Conservation (phyloP, 1,140 invertebrate species). For the Gerris buenoi region DNA sequence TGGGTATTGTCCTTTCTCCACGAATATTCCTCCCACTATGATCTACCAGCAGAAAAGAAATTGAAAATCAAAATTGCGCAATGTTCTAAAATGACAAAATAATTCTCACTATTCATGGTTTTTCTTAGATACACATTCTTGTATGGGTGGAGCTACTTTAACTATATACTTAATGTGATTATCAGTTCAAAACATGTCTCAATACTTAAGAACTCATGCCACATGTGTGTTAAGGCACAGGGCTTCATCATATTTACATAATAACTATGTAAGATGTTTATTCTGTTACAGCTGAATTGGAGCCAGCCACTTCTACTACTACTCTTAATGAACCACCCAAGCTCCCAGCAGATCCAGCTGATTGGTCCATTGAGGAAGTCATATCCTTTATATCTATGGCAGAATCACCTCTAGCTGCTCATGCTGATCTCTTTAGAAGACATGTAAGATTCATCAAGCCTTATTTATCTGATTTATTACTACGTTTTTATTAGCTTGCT, state of each 20-base stretch:
- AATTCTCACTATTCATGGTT: no score
- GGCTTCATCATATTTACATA: no score
- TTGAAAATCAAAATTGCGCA: no score
- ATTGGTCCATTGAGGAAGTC: slow-evolving; percentile 90
- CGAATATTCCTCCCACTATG: no score
- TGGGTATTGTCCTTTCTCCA: no score
- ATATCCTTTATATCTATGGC: slow-evolving; percentile 72
- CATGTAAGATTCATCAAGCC: no score
- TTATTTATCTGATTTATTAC: no score
- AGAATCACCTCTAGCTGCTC: slow-evolving; percentile 61
- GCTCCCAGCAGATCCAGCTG: slow-evolving; percentile 46
- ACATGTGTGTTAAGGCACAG: no score
- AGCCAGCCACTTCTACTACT: slow-evolving; percentile 43
- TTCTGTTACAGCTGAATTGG: slow-evolving; percentile 31
- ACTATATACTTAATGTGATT: neutral
- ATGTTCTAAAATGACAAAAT: no score
- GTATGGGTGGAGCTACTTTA: neutral
- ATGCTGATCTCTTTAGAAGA: slow-evolving; percentile 84
- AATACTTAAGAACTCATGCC: neutral
- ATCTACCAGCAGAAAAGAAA: no score
- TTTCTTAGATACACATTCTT: no score
- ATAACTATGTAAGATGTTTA: neutral
- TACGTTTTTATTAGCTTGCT: no score
- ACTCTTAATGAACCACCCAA: slow-evolving; percentile 21
- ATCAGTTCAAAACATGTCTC: neutral